Conservation (phyloP, 2,888 invertebrate genomes). For the Diplolepis rosae region DNA sequence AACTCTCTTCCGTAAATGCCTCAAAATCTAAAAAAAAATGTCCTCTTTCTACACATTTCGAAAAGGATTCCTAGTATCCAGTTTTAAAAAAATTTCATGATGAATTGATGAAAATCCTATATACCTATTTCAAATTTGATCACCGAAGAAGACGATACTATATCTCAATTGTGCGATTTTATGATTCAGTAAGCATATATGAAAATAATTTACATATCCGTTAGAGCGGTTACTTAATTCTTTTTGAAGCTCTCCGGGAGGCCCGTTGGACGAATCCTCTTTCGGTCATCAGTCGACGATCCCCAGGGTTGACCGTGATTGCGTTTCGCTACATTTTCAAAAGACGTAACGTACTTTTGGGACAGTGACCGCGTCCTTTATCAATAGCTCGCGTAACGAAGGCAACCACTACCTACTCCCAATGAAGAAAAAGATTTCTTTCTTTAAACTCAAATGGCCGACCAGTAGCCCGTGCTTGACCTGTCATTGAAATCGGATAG, state of each 20-base stretch:
- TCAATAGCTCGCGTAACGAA: conserved; percentile 62
- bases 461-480: conserved; percentile 55
- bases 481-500: conserved; percentile 68
- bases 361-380: conserved; percentile 41
- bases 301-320: conserved; percentile 48
- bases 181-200: neutral
- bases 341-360: conserved; percentile 41
- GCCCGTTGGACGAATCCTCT: conserved; percentile 32
- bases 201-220: conserved; percentile 53
- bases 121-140: too few species aligned
- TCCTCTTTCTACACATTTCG: too few species aligned
- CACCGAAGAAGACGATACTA: neutral
- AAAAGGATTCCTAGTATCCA: too few species aligned
- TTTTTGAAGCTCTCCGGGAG: conserved; percentile 35
- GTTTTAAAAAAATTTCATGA: too few species aligned
- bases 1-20: too few species aligned
- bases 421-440: conserved; percentile 51
- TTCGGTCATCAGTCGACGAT: conserved; percentile 53
- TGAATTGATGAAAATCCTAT: too few species aligned
- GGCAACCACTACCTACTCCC: conserved; percentile 59
- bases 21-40: too few species aligned
- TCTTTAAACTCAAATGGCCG: conserved; percentile 47
- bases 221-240: conserved; percentile 55
- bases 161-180: conserved; percentile 7
- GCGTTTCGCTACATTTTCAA: conserved; percentile 64